These are phyloP conservation scores for Meleagris gallopavo DNA, from an alignment of 2,113 vertebrate genomes.

Conservation along the genomic window DNA sequence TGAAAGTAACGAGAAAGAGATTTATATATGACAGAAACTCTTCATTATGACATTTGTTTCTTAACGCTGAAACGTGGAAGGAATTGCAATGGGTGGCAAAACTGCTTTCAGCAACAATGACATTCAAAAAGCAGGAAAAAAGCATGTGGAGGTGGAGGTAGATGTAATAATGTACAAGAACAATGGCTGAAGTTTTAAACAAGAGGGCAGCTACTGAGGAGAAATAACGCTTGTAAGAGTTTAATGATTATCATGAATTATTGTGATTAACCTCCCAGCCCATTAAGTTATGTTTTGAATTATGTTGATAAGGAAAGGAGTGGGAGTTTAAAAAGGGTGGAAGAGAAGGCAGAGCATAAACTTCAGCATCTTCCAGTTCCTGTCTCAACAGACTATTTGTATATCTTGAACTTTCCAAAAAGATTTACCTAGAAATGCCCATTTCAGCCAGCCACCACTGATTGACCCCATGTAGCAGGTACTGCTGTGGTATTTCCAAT, in stretches of 20 bases:
- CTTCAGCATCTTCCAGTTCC: not conserved
- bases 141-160: not conserved
- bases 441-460: not conserved
- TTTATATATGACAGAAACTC: not conserved
- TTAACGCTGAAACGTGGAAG: not conserved
- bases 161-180: not conserved
- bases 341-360: not conserved
- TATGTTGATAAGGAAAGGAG: not conserved
- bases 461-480: not conserved
- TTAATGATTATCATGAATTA: not conserved
- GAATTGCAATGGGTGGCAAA: not conserved
- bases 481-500: not conserved
- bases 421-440: not conserved
- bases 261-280: not conserved
- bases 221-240: not conserved
- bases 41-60: not conserved
- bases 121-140: not conserved
- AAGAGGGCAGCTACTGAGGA: not conserved
- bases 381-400: not conserved
- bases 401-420: not conserved
- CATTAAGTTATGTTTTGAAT: not conserved
- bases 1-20: not conserved
- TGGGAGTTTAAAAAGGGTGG: not conserved
- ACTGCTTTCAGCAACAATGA: not conserved
- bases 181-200: not conserved